Evolutionary conservation across 2,888 invertebrate genomes (phyloP).

Genomic region (Pseudoips prasinana): DNA sequence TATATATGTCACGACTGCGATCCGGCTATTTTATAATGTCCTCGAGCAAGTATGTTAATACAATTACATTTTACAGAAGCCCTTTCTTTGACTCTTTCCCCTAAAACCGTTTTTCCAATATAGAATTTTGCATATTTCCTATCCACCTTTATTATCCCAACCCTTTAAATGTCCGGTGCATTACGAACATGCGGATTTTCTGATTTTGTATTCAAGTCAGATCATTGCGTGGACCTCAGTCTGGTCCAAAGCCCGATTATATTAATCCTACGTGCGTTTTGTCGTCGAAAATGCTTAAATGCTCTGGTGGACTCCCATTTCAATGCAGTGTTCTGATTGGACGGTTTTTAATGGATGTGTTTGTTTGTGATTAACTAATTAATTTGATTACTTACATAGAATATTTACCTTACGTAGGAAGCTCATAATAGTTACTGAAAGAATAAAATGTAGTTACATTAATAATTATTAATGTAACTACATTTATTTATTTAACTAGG

Average conservation of each 20-base stretch:
- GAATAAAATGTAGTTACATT: too few species aligned
- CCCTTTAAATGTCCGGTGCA: constrained; percentile 29
- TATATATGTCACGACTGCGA: too few species aligned
- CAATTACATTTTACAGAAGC: too few species aligned
- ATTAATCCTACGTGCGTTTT: constrained; percentile 70
- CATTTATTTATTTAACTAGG: too few species aligned
- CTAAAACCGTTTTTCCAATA: neutral
- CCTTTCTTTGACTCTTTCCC: neutral
- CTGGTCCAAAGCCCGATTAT: constrained; percentile 56
- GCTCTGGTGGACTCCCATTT: constrained; percentile 30
- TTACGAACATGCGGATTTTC: constrained; percentile 26
- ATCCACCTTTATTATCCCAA: constrained; percentile 22
- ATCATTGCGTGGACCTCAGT: constrained; percentile 55
- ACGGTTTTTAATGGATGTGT: constrained; percentile 28
- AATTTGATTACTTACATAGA: constrained; percentile 22
- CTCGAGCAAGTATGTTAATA: too few species aligned
- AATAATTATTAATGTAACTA: too few species aligned
- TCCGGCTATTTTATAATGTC: too few species aligned
- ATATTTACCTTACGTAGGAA: too few species aligned
- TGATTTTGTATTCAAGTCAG: constrained; percentile 65
- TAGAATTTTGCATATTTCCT: constrained; percentile 17
- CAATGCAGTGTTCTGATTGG: constrained; percentile 37
- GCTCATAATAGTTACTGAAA: too few species aligned
- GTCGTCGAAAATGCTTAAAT: constrained; percentile 46
- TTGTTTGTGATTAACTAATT: constrained; percentile 35